phyloP scores from a whole-genome alignment of 2,797 vertebrate genomes.

The Urocyon cinereoargenteus region DNA sequence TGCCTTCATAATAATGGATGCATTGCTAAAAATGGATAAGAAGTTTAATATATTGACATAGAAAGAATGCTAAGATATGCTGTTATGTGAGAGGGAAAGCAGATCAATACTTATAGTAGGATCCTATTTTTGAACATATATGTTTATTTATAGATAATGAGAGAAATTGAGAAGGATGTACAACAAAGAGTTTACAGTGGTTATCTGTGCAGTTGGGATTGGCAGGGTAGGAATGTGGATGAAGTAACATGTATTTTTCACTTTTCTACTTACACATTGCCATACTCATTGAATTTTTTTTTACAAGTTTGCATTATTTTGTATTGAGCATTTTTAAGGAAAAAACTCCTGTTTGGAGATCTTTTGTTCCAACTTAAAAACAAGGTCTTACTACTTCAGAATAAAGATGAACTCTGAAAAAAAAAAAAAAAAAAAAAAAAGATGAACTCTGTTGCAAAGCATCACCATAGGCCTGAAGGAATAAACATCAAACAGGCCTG shows the following conservation, averaged over 20 bases:
- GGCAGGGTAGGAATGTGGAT: neutral
- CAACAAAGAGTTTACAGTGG: neutral
- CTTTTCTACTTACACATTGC: neutral
- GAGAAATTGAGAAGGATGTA: neutral
- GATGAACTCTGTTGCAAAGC: neutral
- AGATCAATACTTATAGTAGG: neutral
- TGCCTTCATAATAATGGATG: neutral
- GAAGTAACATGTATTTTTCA: neutral
- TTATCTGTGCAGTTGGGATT: neutral
- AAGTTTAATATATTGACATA: neutral
- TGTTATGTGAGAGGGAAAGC: neutral
- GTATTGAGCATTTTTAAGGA: neutral
- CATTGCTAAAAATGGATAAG: neutral
- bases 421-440: too few relatives aligned
- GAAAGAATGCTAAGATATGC: neutral
- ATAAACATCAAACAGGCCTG: neutral
- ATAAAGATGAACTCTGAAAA: slow-evolving; percentile 23
- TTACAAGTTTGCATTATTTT: slow-evolving; percentile 27
- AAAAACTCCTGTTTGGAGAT: neutral
- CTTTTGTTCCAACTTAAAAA: slow-evolving; percentile 22
- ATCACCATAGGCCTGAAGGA: neutral
- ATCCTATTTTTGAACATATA: neutral
- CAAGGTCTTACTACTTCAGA: neutral
- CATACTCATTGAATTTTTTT: neutral
- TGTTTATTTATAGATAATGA: neutral